Evolutionary conservation across 2,888 invertebrate species (phyloP).

Genomic region (Caenorhabditis zanzibari): DNA sequence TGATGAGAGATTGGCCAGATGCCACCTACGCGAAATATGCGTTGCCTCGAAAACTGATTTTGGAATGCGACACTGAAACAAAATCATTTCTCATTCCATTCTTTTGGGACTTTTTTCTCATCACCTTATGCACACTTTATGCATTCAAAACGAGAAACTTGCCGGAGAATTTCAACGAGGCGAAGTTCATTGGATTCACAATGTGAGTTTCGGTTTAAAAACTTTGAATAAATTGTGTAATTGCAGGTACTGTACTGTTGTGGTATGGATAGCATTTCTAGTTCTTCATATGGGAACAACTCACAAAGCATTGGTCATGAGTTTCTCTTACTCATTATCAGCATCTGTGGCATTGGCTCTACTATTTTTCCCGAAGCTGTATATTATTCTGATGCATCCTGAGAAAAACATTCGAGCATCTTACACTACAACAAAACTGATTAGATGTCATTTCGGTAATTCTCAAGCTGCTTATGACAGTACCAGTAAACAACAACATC

Average conservation of each 20-base stretch:
- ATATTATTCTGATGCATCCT: conserved; percentile 89
- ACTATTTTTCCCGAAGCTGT: conserved; percentile 89
- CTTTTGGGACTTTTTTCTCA: conserved; percentile 88
- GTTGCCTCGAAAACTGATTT: conserved; percentile 75
- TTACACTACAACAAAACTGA: conserved; percentile 89
- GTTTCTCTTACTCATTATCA: conserved; percentile 86
- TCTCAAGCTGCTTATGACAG: conserved; percentile 80
- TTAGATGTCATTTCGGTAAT: conserved; percentile 84
- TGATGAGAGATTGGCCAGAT: conserved; percentile 86
- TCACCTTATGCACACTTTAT: conserved; percentile 93
- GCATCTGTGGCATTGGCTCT: conserved; percentile 86
- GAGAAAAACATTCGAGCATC: conserved; percentile 89
- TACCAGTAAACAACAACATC: conserved; percentile 77
- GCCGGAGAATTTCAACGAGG: conserved; percentile 98
- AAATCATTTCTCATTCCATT: conserved; percentile 90
- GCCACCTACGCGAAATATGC: conserved; percentile 74
- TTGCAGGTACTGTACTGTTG: conserved; percentile 83
- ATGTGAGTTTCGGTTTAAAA: conserved; percentile 91
- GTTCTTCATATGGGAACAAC: conserved; percentile 95
- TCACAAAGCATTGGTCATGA: conserved; percentile 85
- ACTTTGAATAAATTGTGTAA: background rate
- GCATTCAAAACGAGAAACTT: conserved; percentile 96
- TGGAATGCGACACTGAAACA: conserved; percentile 86
- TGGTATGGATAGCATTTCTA: conserved; percentile 95
- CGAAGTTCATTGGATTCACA: conserved; percentile 89